Conservation (phyloP, 2,888 invertebrate genomes). For the Leuctra nigra region DNA sequence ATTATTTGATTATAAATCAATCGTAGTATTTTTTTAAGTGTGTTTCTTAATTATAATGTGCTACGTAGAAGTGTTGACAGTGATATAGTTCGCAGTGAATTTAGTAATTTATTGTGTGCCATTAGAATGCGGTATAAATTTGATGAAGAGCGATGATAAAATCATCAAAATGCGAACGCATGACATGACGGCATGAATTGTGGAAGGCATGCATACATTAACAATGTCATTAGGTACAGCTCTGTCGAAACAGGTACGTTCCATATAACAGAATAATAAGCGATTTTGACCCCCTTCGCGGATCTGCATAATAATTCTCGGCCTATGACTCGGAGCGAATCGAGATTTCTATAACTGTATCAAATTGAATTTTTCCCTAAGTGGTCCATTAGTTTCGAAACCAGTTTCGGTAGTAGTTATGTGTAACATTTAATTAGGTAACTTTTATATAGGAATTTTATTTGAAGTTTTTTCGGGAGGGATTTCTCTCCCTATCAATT, state of each 20-base stretch:
- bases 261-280: constrained; percentile 5
- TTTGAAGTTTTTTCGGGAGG: no score
- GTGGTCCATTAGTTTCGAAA: constrained; percentile 10
- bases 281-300: constrained; percentile 14
- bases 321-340: constrained; percentile 13
- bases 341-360: constrained; percentile 11
- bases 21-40: no score
- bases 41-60: no score
- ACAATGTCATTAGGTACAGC: constrained; percentile 10
- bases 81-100: no score
- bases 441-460: no score
- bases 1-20: no score
- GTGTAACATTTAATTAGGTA: no score
- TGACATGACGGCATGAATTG: neutral
- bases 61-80: no score
- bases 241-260: constrained; percentile 6
- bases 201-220: neutral
- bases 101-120: no score
- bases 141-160: neutral
- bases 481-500: no score
- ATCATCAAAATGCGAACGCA: neutral
- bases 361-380: constrained; percentile 16
- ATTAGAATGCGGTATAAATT: neutral
- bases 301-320: constrained; percentile 3
- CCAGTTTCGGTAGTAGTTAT: no score